Conservation (phyloP, 1,140 invertebrate species). For the Heliconius hermathena region DNA sequence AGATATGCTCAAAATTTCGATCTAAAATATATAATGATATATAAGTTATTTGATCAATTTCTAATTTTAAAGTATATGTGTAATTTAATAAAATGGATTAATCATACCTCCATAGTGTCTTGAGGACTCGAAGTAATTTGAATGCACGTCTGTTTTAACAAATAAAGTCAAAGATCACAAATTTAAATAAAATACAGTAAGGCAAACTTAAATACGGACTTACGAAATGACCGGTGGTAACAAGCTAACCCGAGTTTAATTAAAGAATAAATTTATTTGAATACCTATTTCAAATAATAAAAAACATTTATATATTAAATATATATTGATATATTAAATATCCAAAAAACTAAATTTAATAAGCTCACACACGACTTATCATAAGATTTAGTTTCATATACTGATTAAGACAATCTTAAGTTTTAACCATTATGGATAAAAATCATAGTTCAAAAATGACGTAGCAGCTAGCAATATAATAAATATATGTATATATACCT, state of each 20-base stretch:
- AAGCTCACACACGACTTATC: background rate
- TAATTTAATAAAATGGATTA: slow-evolving; percentile 21
- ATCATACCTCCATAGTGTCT: slow-evolving; percentile 48
- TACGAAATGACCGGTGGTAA: background rate
- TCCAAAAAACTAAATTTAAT: background rate
- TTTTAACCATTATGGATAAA: background rate
- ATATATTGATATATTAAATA: background rate
- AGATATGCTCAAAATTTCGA: slow-evolving; percentile 83
- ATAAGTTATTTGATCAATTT: slow-evolving; percentile 16
- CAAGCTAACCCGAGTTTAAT: background rate
- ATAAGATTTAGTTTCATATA: background rate
- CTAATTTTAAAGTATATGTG: background rate
- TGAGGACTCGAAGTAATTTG: background rate
- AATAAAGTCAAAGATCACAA: slow-evolving; percentile 42
- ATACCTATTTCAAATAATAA: background rate
- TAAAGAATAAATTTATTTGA: background rate
- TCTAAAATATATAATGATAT: slow-evolving; percentile 60
- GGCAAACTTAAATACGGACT: background rate
- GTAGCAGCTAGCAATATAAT: background rate
- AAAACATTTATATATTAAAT: no score
- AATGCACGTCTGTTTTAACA: slow-evolving; percentile 23
- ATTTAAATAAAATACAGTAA: slow-evolving; percentile 28
- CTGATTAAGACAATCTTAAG: background rate
- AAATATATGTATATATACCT: background rate
- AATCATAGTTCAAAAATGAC: background rate